Conservation (phyloP, 2,888 invertebrate genomes). For the Drosophila ochracea region DNA sequence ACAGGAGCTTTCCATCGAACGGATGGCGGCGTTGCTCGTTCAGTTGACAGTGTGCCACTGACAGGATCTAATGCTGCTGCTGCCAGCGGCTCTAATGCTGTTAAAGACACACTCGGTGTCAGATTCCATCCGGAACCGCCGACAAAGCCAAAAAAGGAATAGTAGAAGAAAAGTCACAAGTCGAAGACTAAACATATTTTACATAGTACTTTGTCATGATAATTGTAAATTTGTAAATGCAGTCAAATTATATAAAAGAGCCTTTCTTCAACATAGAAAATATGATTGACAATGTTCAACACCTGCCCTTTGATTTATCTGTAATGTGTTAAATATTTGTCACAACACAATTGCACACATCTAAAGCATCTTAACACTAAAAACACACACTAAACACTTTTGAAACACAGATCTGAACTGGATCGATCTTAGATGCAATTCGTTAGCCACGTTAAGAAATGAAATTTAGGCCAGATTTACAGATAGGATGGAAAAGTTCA, state of each 20-base stretch:
- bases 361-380: not conserved
- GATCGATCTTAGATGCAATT: not conserved
- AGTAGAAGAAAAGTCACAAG: not conserved
- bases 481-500: slow-evolving; percentile 4
- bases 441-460: not conserved
- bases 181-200: not conserved
- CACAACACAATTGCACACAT: not conserved
- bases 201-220: not conserved
- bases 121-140: not conserved
- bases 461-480: not conserved
- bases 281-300: not conserved
- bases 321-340: not conserved
- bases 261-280: not conserved
- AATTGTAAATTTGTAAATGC: not conserved
- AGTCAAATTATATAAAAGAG: not conserved
- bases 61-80: not conserved
- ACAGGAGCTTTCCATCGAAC: slow-evolving; percentile 3
- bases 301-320: slow-evolving; percentile 2
- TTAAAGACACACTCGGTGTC: not conserved
- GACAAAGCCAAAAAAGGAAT: slow-evolving; percentile 24
- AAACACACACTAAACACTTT: not conserved
- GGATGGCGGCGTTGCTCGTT: slow-evolving; percentile 25
- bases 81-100: not conserved
- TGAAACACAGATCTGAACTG: not conserved
- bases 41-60: not conserved